Evolutionary conservation across 2,888 invertebrate species (phyloP).

Genomic region (Lithophane socia): DNA sequence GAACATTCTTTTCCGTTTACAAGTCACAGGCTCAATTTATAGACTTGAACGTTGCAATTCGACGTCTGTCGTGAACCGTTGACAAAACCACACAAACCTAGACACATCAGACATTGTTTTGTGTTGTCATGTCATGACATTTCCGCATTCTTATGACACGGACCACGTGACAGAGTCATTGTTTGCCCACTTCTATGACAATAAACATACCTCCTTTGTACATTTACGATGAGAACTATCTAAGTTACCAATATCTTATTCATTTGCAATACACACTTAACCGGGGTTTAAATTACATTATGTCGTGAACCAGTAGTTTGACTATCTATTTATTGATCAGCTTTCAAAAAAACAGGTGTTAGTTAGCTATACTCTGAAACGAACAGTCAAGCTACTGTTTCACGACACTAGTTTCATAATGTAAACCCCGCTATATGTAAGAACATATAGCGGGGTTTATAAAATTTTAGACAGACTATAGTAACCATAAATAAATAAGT

Average conservation of each 20-base stretch:
- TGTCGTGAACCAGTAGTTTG: too few relatives aligned
- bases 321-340: too few relatives aligned
- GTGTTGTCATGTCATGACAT: conserved; percentile 37
- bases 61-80: conserved; percentile 24
- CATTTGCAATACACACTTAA: conserved; percentile 19
- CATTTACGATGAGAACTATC: conserved; percentile 47
- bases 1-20: conserved; percentile 25
- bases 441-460: too few relatives aligned
- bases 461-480: too few relatives aligned
- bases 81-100: conserved; percentile 30
- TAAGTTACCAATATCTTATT: conserved; percentile 27
- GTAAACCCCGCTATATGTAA: background rate
- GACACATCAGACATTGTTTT: conserved; percentile 33
- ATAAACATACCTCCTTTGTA: conserved; percentile 43
- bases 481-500: too few relatives aligned
- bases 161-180: conserved; percentile 60
- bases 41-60: conserved; percentile 30
- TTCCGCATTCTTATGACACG: conserved; percentile 55
- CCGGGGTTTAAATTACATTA: too few relatives aligned
- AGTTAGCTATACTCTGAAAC: too few relatives aligned
- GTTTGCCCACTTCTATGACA: conserved; percentile 45
- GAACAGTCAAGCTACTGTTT: too few relatives aligned
- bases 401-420: too few relatives aligned
- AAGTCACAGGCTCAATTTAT: conserved; percentile 9
- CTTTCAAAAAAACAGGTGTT: too few relatives aligned